Percentiles rank a stretch among this genome's conserved stretches.
phyloP scores from a whole-genome alignment of 2,888 invertebrate genomes.

The Galerucella calmariensis region DNA sequence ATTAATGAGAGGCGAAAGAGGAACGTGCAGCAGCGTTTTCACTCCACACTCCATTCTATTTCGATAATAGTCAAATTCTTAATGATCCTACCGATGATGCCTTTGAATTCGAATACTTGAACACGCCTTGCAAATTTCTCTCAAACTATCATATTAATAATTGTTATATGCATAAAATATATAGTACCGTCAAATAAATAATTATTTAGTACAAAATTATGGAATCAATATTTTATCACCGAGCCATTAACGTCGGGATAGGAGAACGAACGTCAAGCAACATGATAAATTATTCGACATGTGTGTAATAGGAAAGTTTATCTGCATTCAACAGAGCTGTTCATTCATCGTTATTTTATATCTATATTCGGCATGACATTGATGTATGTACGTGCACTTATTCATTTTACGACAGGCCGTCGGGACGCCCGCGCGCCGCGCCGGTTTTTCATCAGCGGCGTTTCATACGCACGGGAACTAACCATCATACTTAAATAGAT shows the following conservation, averaged over 20 bases:
- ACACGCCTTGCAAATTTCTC: constrained; percentile 28
- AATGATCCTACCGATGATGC: constrained; percentile 59
- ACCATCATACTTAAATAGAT: too few species aligned
- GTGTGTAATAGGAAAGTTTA: constrained; percentile 66
- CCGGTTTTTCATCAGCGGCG: constrained; percentile 50
- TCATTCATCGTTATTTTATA: constrained; percentile 66
- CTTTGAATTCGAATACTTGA: constrained; percentile 30
- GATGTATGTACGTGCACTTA: constrained; percentile 66
- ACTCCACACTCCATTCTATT: constrained; percentile 52
- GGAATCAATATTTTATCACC: constrained; percentile 40
- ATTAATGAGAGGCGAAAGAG: constrained; percentile 65
- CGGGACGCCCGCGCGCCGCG: constrained; percentile 53
- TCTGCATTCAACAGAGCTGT: constrained; percentile 65
- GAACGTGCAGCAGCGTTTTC: background rate
- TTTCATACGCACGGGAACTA: background rate
- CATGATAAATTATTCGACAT: constrained; percentile 65
- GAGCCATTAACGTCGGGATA: constrained; percentile 47
- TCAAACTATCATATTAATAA: too few species aligned
- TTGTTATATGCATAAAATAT: too few species aligned
- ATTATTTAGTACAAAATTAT: constrained; percentile 34
- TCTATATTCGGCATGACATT: constrained; percentile 65
- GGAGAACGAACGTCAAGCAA: constrained; percentile 51
- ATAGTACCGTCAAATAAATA: too few species aligned
- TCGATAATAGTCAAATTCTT: constrained; percentile 63
- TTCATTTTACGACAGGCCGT: constrained; percentile 63